Evolutionary conservation across 2,797 vertebrate genomes (phyloP).

Genomic region (Danio aesculapii): DNA sequence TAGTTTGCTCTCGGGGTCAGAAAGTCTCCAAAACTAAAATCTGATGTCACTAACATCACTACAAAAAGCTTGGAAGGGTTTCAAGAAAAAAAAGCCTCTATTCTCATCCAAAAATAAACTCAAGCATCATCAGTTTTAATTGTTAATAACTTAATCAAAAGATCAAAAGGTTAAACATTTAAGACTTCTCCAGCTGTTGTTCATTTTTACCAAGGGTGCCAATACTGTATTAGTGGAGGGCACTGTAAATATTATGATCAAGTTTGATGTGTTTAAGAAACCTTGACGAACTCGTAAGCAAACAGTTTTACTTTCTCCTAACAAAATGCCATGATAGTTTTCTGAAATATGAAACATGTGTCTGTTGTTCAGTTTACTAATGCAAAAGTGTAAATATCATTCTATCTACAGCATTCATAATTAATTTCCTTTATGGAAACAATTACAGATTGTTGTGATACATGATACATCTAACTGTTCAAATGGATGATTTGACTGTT

Average conservation of each 20-base stretch:
- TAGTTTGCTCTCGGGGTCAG: no score
- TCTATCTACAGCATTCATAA: constrained; percentile 32
- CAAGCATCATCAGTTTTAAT: no score
- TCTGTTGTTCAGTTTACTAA: constrained; percentile 54
- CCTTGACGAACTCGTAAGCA: constrained; percentile 63
- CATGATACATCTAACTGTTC: constrained; percentile 60
- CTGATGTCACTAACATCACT: no score
- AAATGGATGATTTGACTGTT: constrained; percentile 60
- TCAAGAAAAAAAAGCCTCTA: no score
- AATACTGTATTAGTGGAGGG: no score
- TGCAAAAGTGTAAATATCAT: constrained; percentile 33
- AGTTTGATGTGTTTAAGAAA: constrained; percentile 67
- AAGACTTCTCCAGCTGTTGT: no score
- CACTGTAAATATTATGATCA: constrained; percentile 62
- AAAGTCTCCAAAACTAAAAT: no score
- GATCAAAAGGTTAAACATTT: no score
- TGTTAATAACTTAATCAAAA: no score
- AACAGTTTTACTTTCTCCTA: constrained; percentile 46
- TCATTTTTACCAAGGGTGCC: no score
- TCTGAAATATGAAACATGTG: constrained; percentile 67
- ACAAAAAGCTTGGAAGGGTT: no score
- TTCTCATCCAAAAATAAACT: no score
- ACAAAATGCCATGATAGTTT: constrained; percentile 64
- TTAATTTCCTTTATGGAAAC: constrained; percentile 46
- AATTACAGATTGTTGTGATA: constrained; percentile 63